phyloP scores from a whole-genome alignment of 2,888 invertebrate genomes.

The Orthosia incerta region DNA sequence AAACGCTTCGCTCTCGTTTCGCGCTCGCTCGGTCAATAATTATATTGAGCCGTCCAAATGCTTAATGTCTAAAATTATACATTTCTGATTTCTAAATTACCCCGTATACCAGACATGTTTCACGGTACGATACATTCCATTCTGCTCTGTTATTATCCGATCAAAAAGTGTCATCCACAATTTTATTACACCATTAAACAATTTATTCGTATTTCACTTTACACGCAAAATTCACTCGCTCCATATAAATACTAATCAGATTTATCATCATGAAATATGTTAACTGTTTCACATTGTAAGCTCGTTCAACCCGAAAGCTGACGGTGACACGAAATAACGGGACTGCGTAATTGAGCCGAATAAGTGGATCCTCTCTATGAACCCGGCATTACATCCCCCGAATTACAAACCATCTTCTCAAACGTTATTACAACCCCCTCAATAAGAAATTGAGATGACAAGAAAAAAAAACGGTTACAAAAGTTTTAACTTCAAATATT shows the following conservation, averaged over 20 bases:
- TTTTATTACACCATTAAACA: slow-evolving; percentile 57
- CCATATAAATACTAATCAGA: slow-evolving; percentile 62
- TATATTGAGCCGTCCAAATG: too few relatives aligned
- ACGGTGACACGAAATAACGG: slow-evolving; percentile 49
- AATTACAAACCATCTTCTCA: slow-evolving; percentile 37
- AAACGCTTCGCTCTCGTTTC: too few relatives aligned
- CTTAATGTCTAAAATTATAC: neutral
- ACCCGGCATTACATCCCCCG: slow-evolving; percentile 17
- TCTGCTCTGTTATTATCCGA: slow-evolving; percentile 30
- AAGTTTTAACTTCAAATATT: slow-evolving; percentile 82
- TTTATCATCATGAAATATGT: slow-evolving; percentile 64
- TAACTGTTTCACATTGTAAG: slow-evolving; percentile 59
- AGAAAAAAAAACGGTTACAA: slow-evolving; percentile 59
- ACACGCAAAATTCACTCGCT: slow-evolving; percentile 47
- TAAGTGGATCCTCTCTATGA: slow-evolving; percentile 51
- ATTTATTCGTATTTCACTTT: slow-evolving; percentile 56
- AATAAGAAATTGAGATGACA: slow-evolving; percentile 70
- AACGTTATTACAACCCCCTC: slow-evolving; percentile 50
- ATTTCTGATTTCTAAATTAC: neutral
- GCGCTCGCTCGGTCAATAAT: too few relatives aligned
- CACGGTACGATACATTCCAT: slow-evolving; percentile 22
- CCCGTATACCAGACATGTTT: neutral
- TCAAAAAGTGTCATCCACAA: slow-evolving; percentile 51
- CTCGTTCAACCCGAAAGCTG: slow-evolving; percentile 52
- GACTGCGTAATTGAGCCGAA: slow-evolving; percentile 54